These are phyloP conservation scores for Idaea straminata DNA, from an alignment of 2,888 invertebrate genomes.

Conservation along the genomic window DNA sequence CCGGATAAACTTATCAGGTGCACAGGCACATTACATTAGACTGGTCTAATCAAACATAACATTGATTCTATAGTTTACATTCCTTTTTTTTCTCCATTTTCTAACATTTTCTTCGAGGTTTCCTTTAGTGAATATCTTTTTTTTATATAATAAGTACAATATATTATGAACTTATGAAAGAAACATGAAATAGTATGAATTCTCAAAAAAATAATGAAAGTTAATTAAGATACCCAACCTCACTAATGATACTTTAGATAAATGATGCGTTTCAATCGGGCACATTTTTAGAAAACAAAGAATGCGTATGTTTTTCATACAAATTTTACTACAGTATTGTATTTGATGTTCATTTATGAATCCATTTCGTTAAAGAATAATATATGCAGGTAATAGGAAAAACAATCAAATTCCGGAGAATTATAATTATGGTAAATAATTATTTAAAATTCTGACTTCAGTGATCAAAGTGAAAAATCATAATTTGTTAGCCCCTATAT, in stretches of 20 bases:
- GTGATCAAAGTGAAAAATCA: too few species aligned
- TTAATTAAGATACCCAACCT: slow-evolving; percentile 71
- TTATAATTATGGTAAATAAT: too few species aligned
- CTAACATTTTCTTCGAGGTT: slow-evolving; percentile 57
- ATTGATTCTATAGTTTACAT: slow-evolving; percentile 53
- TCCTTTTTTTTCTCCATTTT: slow-evolving; percentile 66
- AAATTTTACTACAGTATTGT: too few species aligned
- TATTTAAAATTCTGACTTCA: too few species aligned
- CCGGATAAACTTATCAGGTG: slow-evolving; percentile 59
- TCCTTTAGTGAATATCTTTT: slow-evolving; percentile 75
- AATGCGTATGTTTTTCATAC: slow-evolving; percentile 3
- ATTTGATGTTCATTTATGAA: too few species aligned
- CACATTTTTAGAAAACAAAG: slow-evolving; percentile 25
- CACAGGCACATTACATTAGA: slow-evolving; percentile 75
- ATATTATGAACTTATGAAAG: slow-evolving; percentile 71
- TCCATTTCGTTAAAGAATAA: too few species aligned
- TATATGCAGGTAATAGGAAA: too few species aligned
- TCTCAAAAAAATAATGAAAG: slow-evolving; percentile 55
- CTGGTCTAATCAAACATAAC: slow-evolving; percentile 73
- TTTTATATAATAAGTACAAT: slow-evolving; percentile 76
- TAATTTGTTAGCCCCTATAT: neutral
- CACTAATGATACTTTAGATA: slow-evolving; percentile 53
- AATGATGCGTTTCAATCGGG: slow-evolving; percentile 27
- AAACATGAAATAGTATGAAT: slow-evolving; percentile 59
- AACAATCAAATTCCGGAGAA: too few species aligned